Evolutionary conservation across 2,888 invertebrate genomes (phyloP), one percentile per base, ranked within the genome.

Genomic region (Cerastis leucographa): DNA sequence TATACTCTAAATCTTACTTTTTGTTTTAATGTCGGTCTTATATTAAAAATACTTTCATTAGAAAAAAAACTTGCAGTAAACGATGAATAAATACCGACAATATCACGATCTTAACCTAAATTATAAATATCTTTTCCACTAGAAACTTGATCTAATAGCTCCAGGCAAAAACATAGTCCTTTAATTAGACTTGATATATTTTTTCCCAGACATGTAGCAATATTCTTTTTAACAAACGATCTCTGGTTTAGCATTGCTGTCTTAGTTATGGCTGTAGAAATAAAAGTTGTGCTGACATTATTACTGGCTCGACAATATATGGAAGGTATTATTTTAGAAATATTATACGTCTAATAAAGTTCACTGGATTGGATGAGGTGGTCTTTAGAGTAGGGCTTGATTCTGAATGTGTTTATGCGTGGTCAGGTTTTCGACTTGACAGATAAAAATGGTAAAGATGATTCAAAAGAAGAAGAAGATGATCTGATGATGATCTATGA

Each of bases 211-310:
- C 83, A 56, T 59, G 11, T 5, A 51, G 78, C 65, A 67, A 78
- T 73, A 70, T 78, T 65, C 2, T 78, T 76, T 49, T 19, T 46
- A 74, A 74, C 84, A 71, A 78, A 86, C 84, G 80, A 80, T 59
- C 7, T 42, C 17, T 40, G 35, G 78, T 54, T 56, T 76, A 49
- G 49, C 64, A 17, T 73, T 54, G 51, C 54, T 14, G 1, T n/a
- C 22, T 84, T 84, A 86, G 56, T 86, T 79, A 87, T 44, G 69
- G 42, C 17, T 11, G 44, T 64, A 79, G 74, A 80, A 83, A 80
- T 84, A 70, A 84, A 86, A 84, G 64, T 87, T 64, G 68, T 71
- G 71, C 84, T 74, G 83, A 84, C 85, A 74, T 71, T 79, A 79
- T 78, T 72, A 79, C 87, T 46, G 51, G 51, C 65, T 12, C 14